Evolutionary conservation across 2,797 vertebrate genomes (phyloP).

Genomic region (Meda fulgida): DNA sequence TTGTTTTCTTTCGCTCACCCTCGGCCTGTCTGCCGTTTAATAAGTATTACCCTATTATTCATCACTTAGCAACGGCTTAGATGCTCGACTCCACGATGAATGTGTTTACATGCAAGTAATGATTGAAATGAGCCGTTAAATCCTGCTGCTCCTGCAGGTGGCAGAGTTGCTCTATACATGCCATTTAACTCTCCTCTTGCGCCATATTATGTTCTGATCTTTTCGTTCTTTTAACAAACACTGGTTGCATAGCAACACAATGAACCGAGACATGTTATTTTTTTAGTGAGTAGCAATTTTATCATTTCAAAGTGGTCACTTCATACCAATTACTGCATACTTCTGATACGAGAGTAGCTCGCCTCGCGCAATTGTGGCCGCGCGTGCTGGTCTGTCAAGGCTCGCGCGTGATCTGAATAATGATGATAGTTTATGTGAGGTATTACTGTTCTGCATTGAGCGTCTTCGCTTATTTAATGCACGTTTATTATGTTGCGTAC

Average conservation of each 20-base stretch:
- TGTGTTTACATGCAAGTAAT: not conserved
- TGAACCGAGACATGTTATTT: slow-evolving; percentile 49
- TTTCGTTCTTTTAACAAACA: slow-evolving; percentile 57
- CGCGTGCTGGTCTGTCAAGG: slow-evolving; percentile 33
- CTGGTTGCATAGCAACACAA: slow-evolving; percentile 65
- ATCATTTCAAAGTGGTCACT: slow-evolving; percentile 65
- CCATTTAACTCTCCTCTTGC: not conserved
- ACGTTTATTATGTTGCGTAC: not conserved
- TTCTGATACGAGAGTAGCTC: slow-evolving; percentile 55
- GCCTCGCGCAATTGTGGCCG: slow-evolving; percentile 27
- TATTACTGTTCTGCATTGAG: slow-evolving; percentile 19
- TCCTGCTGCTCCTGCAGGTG: slow-evolving; percentile 30
- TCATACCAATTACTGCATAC: slow-evolving; percentile 63
- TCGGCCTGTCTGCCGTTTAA: not conserved
- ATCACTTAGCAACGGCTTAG: not conserved
- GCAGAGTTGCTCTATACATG: slow-evolving; percentile 13
- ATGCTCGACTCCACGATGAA: not conserved
- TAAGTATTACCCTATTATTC: not conserved
- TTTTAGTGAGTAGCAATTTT: slow-evolving; percentile 61
- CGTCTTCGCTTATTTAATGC: not conserved
- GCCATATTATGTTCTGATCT: slow-evolving; percentile 17
- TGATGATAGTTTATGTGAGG: slow-evolving; percentile 42
- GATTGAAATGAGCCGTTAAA: not conserved
- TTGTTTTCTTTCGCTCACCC: not conserved
- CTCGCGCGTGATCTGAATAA: slow-evolving; percentile 56